phyloP scores from a whole-genome alignment of 2,888 invertebrate genomes.

The Apotomis turbidana region DNA sequence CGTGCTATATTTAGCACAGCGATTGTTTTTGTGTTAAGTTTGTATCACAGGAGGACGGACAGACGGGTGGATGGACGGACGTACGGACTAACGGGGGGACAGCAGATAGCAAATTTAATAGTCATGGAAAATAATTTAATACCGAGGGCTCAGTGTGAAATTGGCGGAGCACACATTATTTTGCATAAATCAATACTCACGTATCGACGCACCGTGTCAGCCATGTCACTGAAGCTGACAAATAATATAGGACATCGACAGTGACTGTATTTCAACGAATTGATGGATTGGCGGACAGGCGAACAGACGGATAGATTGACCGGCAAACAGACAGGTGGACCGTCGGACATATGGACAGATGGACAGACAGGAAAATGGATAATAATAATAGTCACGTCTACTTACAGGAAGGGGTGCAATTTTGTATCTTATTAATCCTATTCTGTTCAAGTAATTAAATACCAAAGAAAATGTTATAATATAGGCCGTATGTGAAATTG shows the following conservation, averaged over 20 bases:
- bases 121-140: neutral
- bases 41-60: no score
- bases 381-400: neutral
- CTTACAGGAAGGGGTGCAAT: no score
- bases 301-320: no score
- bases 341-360: no score
- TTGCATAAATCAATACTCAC: constrained; percentile 42
- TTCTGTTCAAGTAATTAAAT: no score
- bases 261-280: neutral
- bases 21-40: no score
- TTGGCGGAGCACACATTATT: constrained; percentile 34
- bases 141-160: constrained; percentile 18
- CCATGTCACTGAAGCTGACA: constrained; percentile 27
- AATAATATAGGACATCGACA: constrained; percentile 18
- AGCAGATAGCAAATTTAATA: neutral
- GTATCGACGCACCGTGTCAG: constrained; percentile 24
- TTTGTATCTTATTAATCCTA: no score
- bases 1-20: no score
- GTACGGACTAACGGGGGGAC: no score
- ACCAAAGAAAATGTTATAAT: neutral
- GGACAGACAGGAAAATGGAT: neutral
- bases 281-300: no score
- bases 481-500: constrained; percentile 26
- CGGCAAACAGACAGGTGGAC: no score
- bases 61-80: no score